Conservation (phyloP, 1,140 invertebrate genomes). For the Microvelia longipes region DNA sequence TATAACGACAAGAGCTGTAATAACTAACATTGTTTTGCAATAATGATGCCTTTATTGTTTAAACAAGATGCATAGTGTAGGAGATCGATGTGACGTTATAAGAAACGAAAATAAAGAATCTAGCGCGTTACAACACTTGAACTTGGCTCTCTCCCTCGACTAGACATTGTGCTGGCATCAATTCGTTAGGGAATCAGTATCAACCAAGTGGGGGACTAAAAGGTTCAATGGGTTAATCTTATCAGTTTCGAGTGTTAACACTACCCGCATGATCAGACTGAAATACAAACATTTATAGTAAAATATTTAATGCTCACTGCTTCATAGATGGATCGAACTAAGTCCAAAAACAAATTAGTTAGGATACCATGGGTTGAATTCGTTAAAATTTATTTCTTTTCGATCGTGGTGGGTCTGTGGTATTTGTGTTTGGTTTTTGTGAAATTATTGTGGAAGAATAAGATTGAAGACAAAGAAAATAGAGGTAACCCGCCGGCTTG, state of each 20-base stretch:
- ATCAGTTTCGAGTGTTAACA: background rate
- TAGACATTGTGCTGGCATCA: background rate
- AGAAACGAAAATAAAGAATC: too few relatives aligned
- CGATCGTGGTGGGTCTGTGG: constrained; percentile 36
- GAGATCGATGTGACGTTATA: too few relatives aligned
- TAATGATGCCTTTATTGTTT: too few relatives aligned
- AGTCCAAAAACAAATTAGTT: background rate
- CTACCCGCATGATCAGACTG: background rate
- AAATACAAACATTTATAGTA: too few relatives aligned
- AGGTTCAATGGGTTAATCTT: background rate
- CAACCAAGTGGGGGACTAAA: background rate
- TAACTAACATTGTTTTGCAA: too few relatives aligned
- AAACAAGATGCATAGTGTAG: too few relatives aligned
- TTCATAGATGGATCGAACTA: background rate
- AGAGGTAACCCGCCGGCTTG: constrained; percentile 43
- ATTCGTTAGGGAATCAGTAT: background rate
- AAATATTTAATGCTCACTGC: too few relatives aligned
- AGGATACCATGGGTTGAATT: constrained; percentile 31
- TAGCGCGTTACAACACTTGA: background rate
- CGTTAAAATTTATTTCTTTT: constrained; percentile 34
- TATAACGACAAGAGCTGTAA: too few relatives aligned
- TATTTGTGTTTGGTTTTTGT: constrained; percentile 33
- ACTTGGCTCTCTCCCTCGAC: background rate
- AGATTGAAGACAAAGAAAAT: constrained; percentile 30
- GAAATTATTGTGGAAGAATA: constrained; percentile 36